Base-by-base conservation (phyloP, 2,888 invertebrate species). In the Mesoligia furuncula region DNA sequence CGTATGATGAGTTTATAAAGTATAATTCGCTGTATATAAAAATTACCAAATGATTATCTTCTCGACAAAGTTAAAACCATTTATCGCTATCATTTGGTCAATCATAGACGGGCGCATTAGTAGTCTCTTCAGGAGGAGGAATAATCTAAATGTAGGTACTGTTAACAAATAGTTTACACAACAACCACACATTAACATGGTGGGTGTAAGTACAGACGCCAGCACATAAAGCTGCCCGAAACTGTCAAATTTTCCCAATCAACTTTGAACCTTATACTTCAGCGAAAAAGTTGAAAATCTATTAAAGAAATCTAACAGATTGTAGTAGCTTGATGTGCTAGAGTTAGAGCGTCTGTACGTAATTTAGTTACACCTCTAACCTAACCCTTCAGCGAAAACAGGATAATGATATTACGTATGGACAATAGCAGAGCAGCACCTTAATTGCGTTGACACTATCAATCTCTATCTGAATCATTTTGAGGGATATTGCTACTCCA, bases 1-100 rank as follows among this genome's bases (percentile, higher is more conserved):
- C 42, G 2, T 42, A 42, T 11, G 42, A 13, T 11, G 42, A 11
- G 2, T 13, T 51, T 57, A 48, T 24, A 20, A 57, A 20, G 9
- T 48, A 57, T 57, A 57, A 57, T 57, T 57, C n/a, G 13, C 11
- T n/a, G n/a, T n/a, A 57, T 8, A n/a, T 57, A n/a, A 57, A 27
- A 17, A 27, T 27, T 59, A 59, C 15, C 6, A 27, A 59, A 59
- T 27, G 15, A 73, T 72, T 36, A 62, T 31, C 31, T 74, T 74
- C 71, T 68, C 70, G 1, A 42, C 67, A 57, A 67, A 71, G n/a
- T 61, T 70, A 67, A 64, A 79, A 68, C 27, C 48, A 27, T 71
- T 71, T 74, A 66, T 73, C 59, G 9, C 20, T 72, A 62, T 48
- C 27, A 27, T 36, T 64, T 24, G 20, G 20, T 45, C 9, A 8